phyloP scores from a whole-genome alignment of 2,797 vertebrate genomes.

The Anolis apletophallus region DNA sequence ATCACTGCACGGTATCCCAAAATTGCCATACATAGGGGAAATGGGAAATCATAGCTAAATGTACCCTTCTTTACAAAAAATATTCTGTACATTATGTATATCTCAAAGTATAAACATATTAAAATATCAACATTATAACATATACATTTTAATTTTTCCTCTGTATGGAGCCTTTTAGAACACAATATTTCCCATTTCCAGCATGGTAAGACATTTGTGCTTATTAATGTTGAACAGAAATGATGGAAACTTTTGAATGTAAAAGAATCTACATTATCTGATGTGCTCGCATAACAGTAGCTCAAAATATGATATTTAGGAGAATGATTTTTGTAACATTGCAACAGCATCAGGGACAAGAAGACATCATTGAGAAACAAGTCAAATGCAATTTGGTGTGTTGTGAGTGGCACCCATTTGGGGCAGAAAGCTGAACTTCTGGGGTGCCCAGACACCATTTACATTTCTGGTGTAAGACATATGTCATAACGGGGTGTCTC shows the following conservation, averaged over 20 bases:
- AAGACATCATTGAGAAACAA: neutral
- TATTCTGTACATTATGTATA: too few relatives aligned
- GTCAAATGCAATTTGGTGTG: neutral
- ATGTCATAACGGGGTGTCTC: neutral
- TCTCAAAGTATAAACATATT: too few relatives aligned
- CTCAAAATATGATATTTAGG: neutral
- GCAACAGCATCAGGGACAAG: neutral
- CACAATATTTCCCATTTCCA: constrained; percentile 21
- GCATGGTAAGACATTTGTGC: constrained; percentile 2
- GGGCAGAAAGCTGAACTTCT: neutral
- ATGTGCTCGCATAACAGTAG: neutral
- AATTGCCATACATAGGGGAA: too few relatives aligned
- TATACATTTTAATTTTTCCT: too few relatives aligned
- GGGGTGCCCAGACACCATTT: neutral
- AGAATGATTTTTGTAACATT: neutral
- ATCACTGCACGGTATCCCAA: too few relatives aligned
- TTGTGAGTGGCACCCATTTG: neutral
- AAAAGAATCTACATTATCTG: neutral
- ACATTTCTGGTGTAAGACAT: neutral
- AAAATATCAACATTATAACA: too few relatives aligned
- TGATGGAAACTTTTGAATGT: neutral
- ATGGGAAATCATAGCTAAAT: too few relatives aligned
- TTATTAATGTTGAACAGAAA: neutral
- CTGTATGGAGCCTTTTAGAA: neutral
- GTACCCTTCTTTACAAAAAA: too few relatives aligned